Evolutionary conservation across 1,140 invertebrate species (phyloP).

Genomic region (Drosophila murphyi): DNA sequence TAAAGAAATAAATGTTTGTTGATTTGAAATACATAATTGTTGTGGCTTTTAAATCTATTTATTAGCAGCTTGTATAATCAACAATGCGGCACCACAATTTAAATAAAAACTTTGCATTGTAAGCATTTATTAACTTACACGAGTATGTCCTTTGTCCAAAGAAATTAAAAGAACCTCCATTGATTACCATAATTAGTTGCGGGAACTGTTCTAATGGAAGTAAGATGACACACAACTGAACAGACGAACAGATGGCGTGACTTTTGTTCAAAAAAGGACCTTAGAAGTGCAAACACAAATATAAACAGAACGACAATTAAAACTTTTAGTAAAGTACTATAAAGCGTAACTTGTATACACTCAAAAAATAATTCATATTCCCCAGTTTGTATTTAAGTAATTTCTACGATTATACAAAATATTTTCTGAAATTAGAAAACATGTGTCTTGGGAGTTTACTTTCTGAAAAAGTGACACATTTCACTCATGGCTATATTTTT

Average conservation of each 20-base stretch:
- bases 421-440: too few species aligned
- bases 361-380: background rate
- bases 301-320: constrained; percentile 73
- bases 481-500: too few species aligned
- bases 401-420: too few species aligned
- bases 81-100: background rate
- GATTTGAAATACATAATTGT: background rate
- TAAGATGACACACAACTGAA: constrained; percentile 8
- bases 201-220: background rate
- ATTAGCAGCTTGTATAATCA: constrained; percentile 13
- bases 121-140: constrained; percentile 22
- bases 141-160: constrained; percentile 8
- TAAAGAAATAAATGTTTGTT: constrained; percentile 2
- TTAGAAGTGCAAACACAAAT: constrained; percentile 47
- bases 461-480: too few species aligned
- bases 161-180: background rate
- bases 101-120: constrained; percentile 15
- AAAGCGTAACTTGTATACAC: constrained; percentile 18
- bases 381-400: background rate
- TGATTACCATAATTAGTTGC: background rate
- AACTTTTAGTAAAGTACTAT: constrained; percentile 64
- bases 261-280: background rate
- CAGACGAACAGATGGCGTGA: constrained; percentile 8
- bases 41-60: constrained; percentile 8
- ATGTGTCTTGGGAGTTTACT: too few species aligned